These are phyloP conservation scores for Erebia ligea DNA, from an alignment of 2,888 invertebrate genomes.

Conservation along the genomic window DNA sequence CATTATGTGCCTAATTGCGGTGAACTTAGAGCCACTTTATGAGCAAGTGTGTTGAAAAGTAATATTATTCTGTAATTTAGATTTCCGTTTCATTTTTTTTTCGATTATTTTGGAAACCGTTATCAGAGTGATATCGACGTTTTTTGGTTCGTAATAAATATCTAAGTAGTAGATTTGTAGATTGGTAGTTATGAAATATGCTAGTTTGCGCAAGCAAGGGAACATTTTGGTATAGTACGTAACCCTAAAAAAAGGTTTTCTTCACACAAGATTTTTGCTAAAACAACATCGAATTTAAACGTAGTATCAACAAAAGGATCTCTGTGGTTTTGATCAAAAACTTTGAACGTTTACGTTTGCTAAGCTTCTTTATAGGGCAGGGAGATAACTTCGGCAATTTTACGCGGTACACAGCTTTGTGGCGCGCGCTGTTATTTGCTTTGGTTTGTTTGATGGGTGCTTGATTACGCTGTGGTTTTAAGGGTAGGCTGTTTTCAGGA, in stretches of 20 bases:
- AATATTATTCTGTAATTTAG: no score
- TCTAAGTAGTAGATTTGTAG: no score
- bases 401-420: constrained; percentile 45
- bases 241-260: neutral
- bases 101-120: no score
- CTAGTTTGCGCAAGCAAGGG: no score
- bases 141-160: no score
- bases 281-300: neutral
- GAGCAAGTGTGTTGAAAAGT: no score
- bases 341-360: constrained; percentile 51
- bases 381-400: constrained; percentile 50
- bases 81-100: no score
- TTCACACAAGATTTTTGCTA: neutral
- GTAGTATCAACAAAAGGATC: neutral
- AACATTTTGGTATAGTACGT: neutral
- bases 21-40: no score
- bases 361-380: constrained; percentile 46
- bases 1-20: no score
- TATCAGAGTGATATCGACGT: no score
- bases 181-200: no score
- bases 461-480: constrained; percentile 22
- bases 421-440: constrained; percentile 42
- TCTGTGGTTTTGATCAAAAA: constrained; percentile 48
- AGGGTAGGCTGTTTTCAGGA: constrained; percentile 29
- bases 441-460: constrained; percentile 33